phyloP scores from a whole-genome alignment of 37 sponge, comb jelly and placozoan genomes.

The Spongilla lacustris region DNA sequence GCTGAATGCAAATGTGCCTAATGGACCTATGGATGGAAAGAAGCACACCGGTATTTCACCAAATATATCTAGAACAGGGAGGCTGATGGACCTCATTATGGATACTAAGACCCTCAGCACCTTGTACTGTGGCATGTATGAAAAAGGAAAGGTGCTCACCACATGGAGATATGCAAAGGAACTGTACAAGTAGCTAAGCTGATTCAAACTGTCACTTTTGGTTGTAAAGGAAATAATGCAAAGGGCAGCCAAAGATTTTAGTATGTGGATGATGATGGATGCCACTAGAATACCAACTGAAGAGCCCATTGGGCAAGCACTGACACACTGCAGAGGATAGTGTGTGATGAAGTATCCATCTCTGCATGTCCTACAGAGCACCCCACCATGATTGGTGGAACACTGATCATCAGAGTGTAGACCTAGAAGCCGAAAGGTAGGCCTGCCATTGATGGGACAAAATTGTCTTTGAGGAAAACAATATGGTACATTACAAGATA shows the following conservation, averaged over 20 bases:
- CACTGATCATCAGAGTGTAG: constrained; percentile 12
- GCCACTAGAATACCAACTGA: not conserved
- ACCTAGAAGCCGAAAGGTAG: not conserved
- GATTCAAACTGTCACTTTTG: not conserved
- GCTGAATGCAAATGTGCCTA: not conserved
- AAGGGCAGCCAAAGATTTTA: not conserved
- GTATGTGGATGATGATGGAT: not conserved
- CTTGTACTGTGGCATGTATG: not conserved
- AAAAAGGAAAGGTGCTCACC: not conserved
- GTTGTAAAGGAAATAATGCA: not conserved
- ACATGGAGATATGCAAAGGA: not conserved
- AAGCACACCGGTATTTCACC: constrained; percentile 33
- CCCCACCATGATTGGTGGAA: constrained; percentile 1
- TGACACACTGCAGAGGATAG: not conserved
- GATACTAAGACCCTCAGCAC: not conserved
- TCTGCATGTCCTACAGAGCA: constrained; percentile 7
- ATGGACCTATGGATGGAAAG: not conserved
- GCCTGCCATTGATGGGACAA: too few relatives aligned
- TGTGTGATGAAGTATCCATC: not conserved
- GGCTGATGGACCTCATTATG: not conserved
- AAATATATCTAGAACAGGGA: constrained; percentile 2
- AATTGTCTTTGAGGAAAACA: not conserved
- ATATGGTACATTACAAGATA: not conserved
- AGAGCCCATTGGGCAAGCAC: not conserved
- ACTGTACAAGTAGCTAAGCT: constrained; percentile 8